These are phyloP conservation scores for Theocolax elegans DNA, from an alignment of 1,140 invertebrate species.

Conservation along the genomic window DNA sequence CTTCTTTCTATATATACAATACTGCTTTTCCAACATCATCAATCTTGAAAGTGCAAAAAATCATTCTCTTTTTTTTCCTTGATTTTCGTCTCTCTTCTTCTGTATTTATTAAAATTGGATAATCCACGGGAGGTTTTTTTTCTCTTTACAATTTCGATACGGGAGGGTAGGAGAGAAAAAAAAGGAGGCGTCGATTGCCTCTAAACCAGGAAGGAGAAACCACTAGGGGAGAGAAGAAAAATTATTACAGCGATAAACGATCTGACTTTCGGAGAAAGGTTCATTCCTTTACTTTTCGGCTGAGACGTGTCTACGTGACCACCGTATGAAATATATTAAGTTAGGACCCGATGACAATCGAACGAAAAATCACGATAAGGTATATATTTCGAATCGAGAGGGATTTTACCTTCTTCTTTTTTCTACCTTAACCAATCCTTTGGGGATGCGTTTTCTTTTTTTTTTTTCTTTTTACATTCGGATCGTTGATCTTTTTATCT, in stretches of 20 bases:
- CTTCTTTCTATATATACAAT: background rate
- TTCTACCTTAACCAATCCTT: background rate
- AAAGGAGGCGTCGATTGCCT: background rate
- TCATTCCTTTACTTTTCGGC: background rate
- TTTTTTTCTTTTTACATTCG: too few relatives aligned
- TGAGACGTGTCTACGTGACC: too few relatives aligned
- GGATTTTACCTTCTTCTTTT: background rate
- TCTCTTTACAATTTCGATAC: background rate
- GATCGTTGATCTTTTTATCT: too few relatives aligned
- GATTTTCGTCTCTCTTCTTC: background rate
- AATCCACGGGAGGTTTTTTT: background rate
- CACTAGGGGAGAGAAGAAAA: background rate
- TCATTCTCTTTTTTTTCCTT: background rate
- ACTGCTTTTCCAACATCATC: background rate
- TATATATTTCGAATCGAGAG: too few relatives aligned
- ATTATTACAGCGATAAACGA: background rate
- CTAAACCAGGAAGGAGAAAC: too few relatives aligned
- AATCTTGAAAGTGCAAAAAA: constrained; percentile 3
- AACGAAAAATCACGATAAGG: background rate
- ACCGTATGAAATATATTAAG: too few relatives aligned
- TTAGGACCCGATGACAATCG: background rate
- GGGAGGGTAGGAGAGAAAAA: background rate
- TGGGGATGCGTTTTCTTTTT: background rate
- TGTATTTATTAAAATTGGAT: constrained; percentile 13
- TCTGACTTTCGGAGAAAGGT: background rate